phyloP scores from a whole-genome alignment of 2,888 invertebrate genomes.

The Graphium colonna region DNA sequence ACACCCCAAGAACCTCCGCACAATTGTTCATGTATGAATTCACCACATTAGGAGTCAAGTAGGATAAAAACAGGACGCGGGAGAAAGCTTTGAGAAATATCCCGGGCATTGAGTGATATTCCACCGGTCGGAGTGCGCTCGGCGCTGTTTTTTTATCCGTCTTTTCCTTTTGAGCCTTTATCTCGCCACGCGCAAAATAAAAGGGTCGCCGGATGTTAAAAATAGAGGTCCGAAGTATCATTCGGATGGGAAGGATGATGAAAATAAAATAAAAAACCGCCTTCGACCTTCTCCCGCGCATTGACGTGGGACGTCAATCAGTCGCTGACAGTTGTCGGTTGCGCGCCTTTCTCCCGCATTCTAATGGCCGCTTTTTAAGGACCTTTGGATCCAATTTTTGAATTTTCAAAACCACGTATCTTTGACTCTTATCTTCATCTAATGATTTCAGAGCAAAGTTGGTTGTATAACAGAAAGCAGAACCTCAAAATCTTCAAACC shows the following conservation, averaged over 20 bases:
- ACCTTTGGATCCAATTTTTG: neutral
- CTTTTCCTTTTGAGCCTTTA: conserved; percentile 28
- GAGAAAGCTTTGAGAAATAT: conserved; percentile 72
- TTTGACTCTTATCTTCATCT: neutral
- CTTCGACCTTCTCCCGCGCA: conserved; percentile 14
- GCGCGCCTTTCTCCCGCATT: conserved; percentile 1
- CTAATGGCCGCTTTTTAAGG: conserved; percentile 12
- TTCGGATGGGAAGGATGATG: conserved; percentile 10
- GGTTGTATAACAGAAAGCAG: too few relatives aligned
- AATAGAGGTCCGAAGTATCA: conserved; percentile 30
- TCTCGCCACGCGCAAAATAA: conserved; percentile 32
- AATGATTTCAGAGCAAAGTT: neutral
- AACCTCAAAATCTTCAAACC: too few relatives aligned
- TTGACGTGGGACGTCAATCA: conserved; percentile 17
- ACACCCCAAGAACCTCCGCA: conserved; percentile 61
- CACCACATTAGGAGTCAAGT: conserved; percentile 85
- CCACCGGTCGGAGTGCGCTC: conserved; percentile 44
- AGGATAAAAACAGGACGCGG: conserved; percentile 77
- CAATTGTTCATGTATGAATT: conserved; percentile 86
- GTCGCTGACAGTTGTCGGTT: conserved; percentile 10
- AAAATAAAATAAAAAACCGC: conserved; percentile 12
- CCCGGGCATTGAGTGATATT: conserved; percentile 66
- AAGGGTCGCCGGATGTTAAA: conserved; percentile 22
- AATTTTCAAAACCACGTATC: neutral
- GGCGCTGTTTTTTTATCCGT: neutral